These are phyloP conservation scores for Elmis aenea DNA, from an alignment of 2,888 invertebrate species.

Conservation along the genomic window DNA sequence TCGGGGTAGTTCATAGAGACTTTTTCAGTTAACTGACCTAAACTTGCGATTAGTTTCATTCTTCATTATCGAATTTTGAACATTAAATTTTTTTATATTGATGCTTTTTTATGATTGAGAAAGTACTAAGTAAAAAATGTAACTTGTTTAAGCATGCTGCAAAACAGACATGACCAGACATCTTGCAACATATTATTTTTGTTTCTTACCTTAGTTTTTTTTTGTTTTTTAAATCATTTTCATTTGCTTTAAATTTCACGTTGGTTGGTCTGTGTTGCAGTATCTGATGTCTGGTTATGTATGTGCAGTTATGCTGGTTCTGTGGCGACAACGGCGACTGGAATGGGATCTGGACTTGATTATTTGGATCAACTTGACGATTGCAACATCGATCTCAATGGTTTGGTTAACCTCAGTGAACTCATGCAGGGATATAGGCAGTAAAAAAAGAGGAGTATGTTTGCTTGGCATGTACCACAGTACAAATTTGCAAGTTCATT, in stretches of 20 bases:
- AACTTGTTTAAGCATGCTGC: constrained; percentile 41
- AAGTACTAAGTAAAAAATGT: too few species aligned
- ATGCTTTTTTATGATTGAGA: constrained; percentile 13
- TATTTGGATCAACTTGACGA: constrained; percentile 42
- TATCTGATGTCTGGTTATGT: constrained; percentile 49
- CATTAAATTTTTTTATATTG: constrained; percentile 22
- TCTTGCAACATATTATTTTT: constrained; percentile 37
- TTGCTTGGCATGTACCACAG: too few species aligned
- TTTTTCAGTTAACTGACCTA: too few species aligned
- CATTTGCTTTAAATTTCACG: constrained; percentile 8
- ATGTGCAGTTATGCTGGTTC: constrained; percentile 47
- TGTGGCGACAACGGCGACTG: constrained; percentile 38
- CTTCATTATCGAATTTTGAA: too few species aligned
- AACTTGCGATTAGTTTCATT: too few species aligned
- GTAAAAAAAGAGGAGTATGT: constrained; percentile 23
- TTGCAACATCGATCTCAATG: constrained; percentile 39
- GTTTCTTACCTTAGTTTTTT: constrained; percentile 14
- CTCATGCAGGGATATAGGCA: constrained; percentile 41
- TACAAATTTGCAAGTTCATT: too few species aligned
- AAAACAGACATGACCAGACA: constrained; percentile 49
- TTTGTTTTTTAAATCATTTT: constrained; percentile 12
- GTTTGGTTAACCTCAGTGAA: constrained; percentile 40
- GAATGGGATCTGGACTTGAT: constrained; percentile 37
- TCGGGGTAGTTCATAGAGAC: too few species aligned
- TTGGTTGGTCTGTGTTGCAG: constrained; percentile 47